Evolutionary conservation across 2,113 vertebrate genomes (phyloP).

Genomic region (Anolis sagrei): DNA sequence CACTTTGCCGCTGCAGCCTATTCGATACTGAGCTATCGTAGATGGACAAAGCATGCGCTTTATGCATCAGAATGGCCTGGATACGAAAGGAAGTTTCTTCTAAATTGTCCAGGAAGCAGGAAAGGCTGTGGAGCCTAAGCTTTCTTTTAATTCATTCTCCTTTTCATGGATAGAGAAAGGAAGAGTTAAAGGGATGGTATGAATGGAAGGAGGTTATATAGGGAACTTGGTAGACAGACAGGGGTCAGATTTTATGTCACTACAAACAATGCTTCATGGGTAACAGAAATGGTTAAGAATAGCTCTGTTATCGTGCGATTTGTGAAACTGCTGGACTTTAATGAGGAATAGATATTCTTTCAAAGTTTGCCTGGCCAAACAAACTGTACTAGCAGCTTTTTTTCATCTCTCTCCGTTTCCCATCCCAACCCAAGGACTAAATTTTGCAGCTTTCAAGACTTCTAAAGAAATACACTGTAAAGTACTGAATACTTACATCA

Average conservation of each 20-base stretch:
- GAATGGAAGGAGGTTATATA: constrained; percentile 25
- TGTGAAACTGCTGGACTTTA: not conserved
- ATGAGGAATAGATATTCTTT: not conserved
- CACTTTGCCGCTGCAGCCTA: constrained; percentile 7
- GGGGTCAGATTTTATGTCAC: not conserved
- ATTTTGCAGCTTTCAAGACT: not conserved
- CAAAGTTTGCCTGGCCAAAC: no score
- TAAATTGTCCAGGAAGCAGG: accelerated
- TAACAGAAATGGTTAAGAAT: constrained; percentile 43
- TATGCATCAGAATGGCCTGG: not conserved
- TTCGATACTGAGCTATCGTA: not conserved
- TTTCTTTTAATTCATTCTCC: not conserved
- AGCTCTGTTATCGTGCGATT: not conserved
- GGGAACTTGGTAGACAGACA: constrained; percentile 30
- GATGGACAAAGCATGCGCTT: not conserved
- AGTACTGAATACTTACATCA: not conserved
- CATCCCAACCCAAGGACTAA: not conserved
- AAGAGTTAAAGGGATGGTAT: constrained; percentile 19
- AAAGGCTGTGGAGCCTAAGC: not conserved
- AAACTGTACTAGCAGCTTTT: no score
- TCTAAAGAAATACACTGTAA: not conserved
- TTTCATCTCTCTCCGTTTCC: no score
- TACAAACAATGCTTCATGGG: not conserved
- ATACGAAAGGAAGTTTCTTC: not conserved
- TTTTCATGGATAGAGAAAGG: not conserved